Conservation (phyloP, 2,888 invertebrate species). For the Tetranychus truncatus region DNA sequence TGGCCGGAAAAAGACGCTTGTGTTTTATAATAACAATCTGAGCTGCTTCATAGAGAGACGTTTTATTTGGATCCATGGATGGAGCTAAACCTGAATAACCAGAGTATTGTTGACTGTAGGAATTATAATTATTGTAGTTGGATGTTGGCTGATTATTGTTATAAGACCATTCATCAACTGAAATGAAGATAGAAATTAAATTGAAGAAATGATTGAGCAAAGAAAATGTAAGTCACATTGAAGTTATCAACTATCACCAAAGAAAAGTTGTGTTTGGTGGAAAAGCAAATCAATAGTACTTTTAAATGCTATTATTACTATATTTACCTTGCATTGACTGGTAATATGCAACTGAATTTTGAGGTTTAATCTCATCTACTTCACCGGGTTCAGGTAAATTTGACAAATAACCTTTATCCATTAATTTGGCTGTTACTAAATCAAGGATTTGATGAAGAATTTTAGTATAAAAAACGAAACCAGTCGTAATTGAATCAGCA, state of each 20-base stretch:
- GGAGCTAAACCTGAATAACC: constrained; percentile 1
- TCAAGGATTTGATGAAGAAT: constrained; percentile 14
- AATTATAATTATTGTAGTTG: not conserved
- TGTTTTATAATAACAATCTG: constrained; percentile 20
- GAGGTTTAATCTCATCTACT: constrained; percentile 14
- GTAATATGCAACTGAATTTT: constrained; percentile 15
- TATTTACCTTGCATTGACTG: constrained; percentile 20
- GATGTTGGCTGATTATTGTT: not conserved
- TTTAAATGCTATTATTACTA: not conserved
- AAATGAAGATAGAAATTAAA: not conserved
- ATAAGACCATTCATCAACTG: not conserved
- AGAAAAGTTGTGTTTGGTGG: no score
- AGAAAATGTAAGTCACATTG: no score
- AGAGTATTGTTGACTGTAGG: not conserved
- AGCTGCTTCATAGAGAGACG: constrained; percentile 21
- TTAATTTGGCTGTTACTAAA: constrained; percentile 16
- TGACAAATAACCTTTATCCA: not conserved
- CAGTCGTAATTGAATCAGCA: no score
- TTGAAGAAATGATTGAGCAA: no score
- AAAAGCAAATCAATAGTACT: no score
- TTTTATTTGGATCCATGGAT: constrained; percentile 7
- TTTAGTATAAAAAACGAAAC: no score
- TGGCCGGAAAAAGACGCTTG: constrained; percentile 20
- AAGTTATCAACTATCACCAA: no score
- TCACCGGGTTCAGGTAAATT: constrained; percentile 6